Conservation (phyloP, 2,113 vertebrate species). For the Lamprotornis superbus region DNA sequence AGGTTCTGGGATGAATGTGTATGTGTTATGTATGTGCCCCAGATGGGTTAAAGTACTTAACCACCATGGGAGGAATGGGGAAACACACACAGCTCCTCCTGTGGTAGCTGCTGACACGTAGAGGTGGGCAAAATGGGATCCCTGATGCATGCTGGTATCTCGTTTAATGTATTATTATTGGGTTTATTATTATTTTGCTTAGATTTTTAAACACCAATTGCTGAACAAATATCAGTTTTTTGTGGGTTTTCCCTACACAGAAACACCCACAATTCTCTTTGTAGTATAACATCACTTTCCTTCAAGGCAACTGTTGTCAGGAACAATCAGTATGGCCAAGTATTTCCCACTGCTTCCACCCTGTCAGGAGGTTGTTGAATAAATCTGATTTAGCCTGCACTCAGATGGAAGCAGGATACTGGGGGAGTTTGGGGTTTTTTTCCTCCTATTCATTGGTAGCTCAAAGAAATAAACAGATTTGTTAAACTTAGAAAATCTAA, state of each 20-base stretch:
- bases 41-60: not conserved
- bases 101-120: not conserved
- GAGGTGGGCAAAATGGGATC: not conserved
- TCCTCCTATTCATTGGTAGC: not conserved
- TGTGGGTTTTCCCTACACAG: not conserved
- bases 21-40: rapidly evolving
- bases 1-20: not conserved
- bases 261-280: not conserved
- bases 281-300: not conserved
- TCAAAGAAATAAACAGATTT: not conserved
- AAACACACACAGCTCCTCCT: not conserved
- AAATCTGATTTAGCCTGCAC: not conserved
- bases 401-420: not conserved
- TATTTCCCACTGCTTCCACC: not conserved
- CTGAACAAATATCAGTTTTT: not conserved
- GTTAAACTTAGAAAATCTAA: not conserved
- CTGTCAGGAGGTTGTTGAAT: not conserved
- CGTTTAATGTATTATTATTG: not conserved
- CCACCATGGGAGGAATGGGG: not conserved
- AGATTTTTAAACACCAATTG: not conserved
- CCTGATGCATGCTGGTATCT: not conserved
- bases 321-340: not conserved
- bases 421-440: not conserved
- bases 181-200: not conserved
- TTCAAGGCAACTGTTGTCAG: not conserved